phyloP scores from a whole-genome alignment of 2,888 invertebrate species.

The Protophormia terraenovae region DNA sequence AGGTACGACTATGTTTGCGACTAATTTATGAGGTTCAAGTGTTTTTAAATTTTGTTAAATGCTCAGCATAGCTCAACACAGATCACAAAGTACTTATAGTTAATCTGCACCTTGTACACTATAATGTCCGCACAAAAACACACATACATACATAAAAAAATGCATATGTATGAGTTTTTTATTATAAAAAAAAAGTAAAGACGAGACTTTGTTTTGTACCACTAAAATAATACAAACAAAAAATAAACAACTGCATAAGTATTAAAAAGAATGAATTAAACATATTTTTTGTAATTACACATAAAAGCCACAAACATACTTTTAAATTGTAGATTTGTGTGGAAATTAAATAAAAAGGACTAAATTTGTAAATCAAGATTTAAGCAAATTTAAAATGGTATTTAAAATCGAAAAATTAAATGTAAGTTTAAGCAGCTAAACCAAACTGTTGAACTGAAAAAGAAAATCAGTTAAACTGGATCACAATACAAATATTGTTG shows the following conservation, averaged over 20 bases:
- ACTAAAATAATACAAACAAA: neutral
- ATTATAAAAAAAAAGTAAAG: neutral
- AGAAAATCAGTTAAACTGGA: too few relatives aligned
- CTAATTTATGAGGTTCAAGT: conserved; percentile 68
- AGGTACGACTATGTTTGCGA: conserved; percentile 47
- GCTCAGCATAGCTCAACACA: conserved; percentile 61
- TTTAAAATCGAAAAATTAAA: too few relatives aligned
- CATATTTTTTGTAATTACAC: conserved; percentile 1
- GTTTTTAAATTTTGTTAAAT: conserved; percentile 66
- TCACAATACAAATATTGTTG: too few relatives aligned
- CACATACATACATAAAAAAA: neutral
- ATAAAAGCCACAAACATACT: conserved; percentile 32
- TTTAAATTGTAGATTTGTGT: conserved; percentile 14
- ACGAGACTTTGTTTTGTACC: conserved; percentile 1
- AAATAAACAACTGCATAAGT: neutral
- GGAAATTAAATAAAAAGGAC: conserved; percentile 10
- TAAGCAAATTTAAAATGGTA: neutral
- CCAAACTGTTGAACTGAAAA: too few relatives aligned
- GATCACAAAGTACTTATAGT: conserved; percentile 62
- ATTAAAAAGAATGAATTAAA: neutral
- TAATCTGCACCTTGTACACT: conserved; percentile 61
- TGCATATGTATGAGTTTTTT: neutral
- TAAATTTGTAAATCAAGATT: neutral
- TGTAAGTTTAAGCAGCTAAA: too few relatives aligned
- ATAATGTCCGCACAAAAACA: conserved; percentile 1